These are phyloP conservation scores for Sorex maritimensis DNA, from an alignment of 2,797 vertebrate species.

Conservation along the genomic window DNA sequence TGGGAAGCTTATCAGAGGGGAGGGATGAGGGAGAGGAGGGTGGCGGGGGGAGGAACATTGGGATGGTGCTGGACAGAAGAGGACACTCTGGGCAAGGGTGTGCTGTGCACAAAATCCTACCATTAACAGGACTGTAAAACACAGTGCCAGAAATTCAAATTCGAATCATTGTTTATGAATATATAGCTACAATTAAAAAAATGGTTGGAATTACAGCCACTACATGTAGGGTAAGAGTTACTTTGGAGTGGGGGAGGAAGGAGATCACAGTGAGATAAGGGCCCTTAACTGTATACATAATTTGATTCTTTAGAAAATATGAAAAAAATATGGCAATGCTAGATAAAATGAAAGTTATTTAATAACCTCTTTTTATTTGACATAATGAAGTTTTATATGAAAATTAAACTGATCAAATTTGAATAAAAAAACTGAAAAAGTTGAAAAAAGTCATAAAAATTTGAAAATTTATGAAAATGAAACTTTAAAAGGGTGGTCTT, in stretches of 20 bases:
- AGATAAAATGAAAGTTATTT: background rate
- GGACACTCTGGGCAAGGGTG: background rate
- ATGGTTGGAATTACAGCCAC: slow-evolving; percentile 10
- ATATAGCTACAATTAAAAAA: background rate
- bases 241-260: background rate
- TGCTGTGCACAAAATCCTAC: too few relatives aligned
- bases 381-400: slow-evolving; percentile 47
- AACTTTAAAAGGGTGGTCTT: slow-evolving; percentile 19
- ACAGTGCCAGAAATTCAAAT: background rate
- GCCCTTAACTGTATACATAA: background rate
- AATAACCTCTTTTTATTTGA: slow-evolving; percentile 50
- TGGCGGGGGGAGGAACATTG: too few relatives aligned
- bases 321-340: slow-evolving; percentile 11
- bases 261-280: background rate
- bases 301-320: slow-evolving; percentile 57
- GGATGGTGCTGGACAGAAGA: too few relatives aligned
- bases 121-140: too few relatives aligned
- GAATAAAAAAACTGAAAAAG: background rate
- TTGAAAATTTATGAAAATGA: background rate
- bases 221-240: background rate
- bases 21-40: too few relatives aligned
- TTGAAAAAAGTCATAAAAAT: slow-evolving; percentile 32
- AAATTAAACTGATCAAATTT: too few relatives aligned
- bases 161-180: background rate
- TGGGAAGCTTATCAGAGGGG: too few relatives aligned